phyloP scores from a whole-genome alignment of 2,888 invertebrate genomes.

The Clanis bilineata region DNA sequence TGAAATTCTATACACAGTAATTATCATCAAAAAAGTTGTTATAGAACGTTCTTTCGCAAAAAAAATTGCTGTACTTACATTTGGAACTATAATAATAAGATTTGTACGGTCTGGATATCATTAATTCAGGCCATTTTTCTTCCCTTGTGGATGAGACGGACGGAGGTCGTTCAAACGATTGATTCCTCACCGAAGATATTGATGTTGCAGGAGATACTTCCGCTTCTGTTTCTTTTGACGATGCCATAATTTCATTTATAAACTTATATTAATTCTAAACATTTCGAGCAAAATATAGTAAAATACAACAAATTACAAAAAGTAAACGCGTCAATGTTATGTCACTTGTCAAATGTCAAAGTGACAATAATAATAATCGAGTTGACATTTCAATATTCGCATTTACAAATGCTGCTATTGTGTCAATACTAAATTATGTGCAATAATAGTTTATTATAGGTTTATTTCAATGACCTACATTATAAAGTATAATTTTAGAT shows the following conservation, averaged over 20 bases:
- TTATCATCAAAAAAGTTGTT: too few species aligned
- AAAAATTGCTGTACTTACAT: constrained; percentile 56
- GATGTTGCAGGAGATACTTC: constrained; percentile 64
- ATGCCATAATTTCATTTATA: constrained; percentile 53
- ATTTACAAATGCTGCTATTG: too few species aligned
- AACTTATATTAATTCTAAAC: constrained; percentile 28
- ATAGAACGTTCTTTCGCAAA: too few species aligned
- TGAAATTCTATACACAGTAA: background rate
- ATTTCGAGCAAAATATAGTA: constrained; percentile 37
- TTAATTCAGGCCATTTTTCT: constrained; percentile 78
- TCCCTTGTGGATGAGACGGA: constrained; percentile 64
- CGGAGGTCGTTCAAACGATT: constrained; percentile 63
- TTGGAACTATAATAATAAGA: constrained; percentile 69
- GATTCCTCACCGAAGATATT: constrained; percentile 58
- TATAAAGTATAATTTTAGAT: too few species aligned
- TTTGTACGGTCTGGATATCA: constrained; percentile 70
- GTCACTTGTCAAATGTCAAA: constrained; percentile 14
- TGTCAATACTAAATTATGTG: too few species aligned
- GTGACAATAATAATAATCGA: too few species aligned
- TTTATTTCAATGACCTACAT: too few species aligned
- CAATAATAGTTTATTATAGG: too few species aligned
- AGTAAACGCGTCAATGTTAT: constrained; percentile 17
- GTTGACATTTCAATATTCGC: too few species aligned
- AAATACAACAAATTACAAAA: too few species aligned
- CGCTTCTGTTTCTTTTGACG: constrained; percentile 54